Conservation (phyloP, 2,797 vertebrate genomes). For the Onychomys torridus region DNA sequence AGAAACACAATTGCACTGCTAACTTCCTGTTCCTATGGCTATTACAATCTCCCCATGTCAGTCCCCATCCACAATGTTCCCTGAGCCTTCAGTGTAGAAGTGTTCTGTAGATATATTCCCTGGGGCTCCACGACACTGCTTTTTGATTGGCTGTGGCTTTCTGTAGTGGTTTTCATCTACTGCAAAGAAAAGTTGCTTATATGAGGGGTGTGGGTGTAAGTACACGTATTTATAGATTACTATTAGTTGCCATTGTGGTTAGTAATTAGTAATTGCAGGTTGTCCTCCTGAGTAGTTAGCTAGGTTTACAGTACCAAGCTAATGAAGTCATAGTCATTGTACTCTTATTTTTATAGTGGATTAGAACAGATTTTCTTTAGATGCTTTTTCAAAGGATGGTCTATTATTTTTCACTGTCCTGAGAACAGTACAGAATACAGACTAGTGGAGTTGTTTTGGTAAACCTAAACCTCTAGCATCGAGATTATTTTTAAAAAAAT, state of each 20-base stretch:
- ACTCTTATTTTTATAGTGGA: background rate
- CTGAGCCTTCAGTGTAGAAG: background rate
- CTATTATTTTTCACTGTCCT: background rate
- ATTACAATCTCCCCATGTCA: background rate
- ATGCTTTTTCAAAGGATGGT: background rate
- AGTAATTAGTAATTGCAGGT: background rate
- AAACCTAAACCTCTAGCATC: background rate
- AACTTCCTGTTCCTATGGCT: background rate
- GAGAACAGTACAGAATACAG: background rate
- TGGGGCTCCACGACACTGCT: background rate
- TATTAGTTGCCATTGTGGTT: background rate
- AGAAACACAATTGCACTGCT: background rate
- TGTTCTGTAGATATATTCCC: background rate
- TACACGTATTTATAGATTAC: background rate
- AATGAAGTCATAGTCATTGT: background rate
- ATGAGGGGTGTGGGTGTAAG: background rate
- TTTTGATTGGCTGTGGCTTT: background rate
- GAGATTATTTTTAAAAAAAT: background rate
- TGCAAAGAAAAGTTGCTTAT: background rate
- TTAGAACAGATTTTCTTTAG: background rate
- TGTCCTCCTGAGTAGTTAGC: background rate
- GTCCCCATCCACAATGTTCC: background rate
- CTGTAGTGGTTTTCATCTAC: background rate
- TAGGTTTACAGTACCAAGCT: background rate
- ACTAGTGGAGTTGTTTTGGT: background rate